Base-by-base conservation (phyloP, 2,113 vertebrate genomes). In the Isurus oxyrinchus region DNA sequence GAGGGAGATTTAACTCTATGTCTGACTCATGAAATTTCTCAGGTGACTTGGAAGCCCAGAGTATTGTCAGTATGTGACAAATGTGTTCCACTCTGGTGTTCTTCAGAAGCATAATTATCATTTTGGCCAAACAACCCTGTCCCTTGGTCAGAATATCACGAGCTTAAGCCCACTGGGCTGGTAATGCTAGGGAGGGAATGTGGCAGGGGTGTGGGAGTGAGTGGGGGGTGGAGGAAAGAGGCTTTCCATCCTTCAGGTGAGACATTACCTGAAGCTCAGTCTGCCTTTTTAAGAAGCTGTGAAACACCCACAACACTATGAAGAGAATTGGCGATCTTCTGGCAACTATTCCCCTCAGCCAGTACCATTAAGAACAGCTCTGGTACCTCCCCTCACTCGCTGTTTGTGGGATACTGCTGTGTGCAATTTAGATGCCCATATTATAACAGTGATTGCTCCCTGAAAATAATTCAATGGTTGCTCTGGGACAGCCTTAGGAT, bases 51-150 rank as follows among this genome's bases (percentile, higher is more conserved):
- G 59, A 63, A 40, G 59, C 35, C 16, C n/a, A 63, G 40, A 59
- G 35, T 63, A 59, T 94, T 94, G 59, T 63, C 35, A 94, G 5
- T 94, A 4, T 14, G 61, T 94, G 90, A 63, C 16, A 40, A 94
- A 94, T 94, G 90, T 94, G 90, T 94, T 94, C 90, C 90, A 94
- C 66, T 94, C 59, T 40, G 90, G 16, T 19, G 35, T 94, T 94
- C 19, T 40, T 63, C 90, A 40, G n/a, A 94, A 40, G 19, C 3
- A 2, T 19, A 63, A 10, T 35, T 66, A 94, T 63, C 35, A 23
- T 6, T 35, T 63, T 94, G 16, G 59, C 61, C 61, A n/a, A 63
- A 3, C 14, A n/a, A 19, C 19, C 31, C 35, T 61, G 31, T 14
- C 35, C 88, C 3, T 59, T 13, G 55, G 31, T 61, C 55, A 93